Conservation (phyloP, 2,888 invertebrate species). For the Deilephila elpenor region DNA sequence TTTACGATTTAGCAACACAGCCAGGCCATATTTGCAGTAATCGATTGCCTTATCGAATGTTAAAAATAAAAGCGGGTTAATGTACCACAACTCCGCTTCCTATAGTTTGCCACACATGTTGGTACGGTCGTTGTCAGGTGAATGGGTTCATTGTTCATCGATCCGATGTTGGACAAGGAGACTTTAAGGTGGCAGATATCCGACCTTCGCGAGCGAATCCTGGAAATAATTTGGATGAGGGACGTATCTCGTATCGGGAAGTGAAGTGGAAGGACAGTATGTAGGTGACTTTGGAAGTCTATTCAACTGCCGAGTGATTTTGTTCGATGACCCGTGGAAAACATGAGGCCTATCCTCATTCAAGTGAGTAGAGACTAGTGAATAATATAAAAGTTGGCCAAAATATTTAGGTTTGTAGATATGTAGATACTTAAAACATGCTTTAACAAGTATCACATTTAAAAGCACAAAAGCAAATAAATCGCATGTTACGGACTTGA, state of each 20-base stretch:
- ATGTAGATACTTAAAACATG: no score
- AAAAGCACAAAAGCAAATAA: no score
- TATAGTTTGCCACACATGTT: slow-evolving; percentile 24
- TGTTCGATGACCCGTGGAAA: no score
- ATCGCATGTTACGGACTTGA: no score
- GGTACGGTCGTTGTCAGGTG: slow-evolving; percentile 30
- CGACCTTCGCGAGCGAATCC: neutral
- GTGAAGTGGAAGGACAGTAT: neutral
- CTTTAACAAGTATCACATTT: no score
- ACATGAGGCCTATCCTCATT: no score
- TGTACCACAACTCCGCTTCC: slow-evolving; percentile 18
- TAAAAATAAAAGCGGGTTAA: slow-evolving; percentile 31
- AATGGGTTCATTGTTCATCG: slow-evolving; percentile 33
- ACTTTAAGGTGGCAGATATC: neutral
- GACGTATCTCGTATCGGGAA: neutral
- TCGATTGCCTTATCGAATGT: slow-evolving; percentile 26
- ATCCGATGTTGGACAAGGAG: neutral
- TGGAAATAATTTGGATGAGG: slow-evolving; percentile 16
- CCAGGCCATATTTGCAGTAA: slow-evolving; percentile 14
- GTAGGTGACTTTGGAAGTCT: slow-evolving; percentile 10
- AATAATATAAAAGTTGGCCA: no score
- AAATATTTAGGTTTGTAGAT: no score
- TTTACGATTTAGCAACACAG: slow-evolving; percentile 19
- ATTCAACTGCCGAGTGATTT: neutral
- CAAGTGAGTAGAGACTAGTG: no score